phyloP scores from a whole-genome alignment of 2,888 invertebrate genomes.

The Anoplius nigerrimus region DNA sequence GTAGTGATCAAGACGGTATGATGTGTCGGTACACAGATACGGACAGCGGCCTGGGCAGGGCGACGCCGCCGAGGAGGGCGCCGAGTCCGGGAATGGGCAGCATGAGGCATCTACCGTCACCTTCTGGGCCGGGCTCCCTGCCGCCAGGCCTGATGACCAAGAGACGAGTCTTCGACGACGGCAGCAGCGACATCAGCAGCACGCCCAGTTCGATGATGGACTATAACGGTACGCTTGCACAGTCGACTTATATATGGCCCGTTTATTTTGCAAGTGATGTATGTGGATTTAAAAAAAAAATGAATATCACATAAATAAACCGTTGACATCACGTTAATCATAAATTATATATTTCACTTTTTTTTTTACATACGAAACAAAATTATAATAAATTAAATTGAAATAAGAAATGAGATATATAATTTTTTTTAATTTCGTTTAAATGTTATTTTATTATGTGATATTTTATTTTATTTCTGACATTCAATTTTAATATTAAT shows the following conservation, averaged over 20 bases:
- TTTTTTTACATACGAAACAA: background rate
- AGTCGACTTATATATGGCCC: no score
- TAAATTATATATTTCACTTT: no score
- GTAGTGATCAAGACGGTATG: constrained; percentile 78
- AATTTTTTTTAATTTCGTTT: no score
- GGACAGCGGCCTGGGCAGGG: constrained; percentile 91
- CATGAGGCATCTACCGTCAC: constrained; percentile 86
- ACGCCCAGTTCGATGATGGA: constrained; percentile 91
- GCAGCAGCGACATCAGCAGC: constrained; percentile 89
- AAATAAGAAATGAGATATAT: no score
- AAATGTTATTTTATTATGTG: background rate
- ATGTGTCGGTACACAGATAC: constrained; percentile 79
- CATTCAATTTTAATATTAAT: no score
- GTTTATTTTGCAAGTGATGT: background rate
- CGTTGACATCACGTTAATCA: no score
- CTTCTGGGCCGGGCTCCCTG: constrained; percentile 89
- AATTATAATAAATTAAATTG: no score
- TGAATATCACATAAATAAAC: no score
- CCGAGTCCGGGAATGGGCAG: constrained; percentile 88
- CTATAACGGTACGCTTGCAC: constrained; percentile 82
- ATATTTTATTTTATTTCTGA: no score
- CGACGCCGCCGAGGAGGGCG: constrained; percentile 90
- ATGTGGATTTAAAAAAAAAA: no score
- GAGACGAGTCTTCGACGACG: constrained; percentile 83
- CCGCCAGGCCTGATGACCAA: constrained; percentile 87